Evolutionary conservation across 2,113 vertebrate genomes (phyloP).

Genomic region (Planiliza haematocheilus): DNA sequence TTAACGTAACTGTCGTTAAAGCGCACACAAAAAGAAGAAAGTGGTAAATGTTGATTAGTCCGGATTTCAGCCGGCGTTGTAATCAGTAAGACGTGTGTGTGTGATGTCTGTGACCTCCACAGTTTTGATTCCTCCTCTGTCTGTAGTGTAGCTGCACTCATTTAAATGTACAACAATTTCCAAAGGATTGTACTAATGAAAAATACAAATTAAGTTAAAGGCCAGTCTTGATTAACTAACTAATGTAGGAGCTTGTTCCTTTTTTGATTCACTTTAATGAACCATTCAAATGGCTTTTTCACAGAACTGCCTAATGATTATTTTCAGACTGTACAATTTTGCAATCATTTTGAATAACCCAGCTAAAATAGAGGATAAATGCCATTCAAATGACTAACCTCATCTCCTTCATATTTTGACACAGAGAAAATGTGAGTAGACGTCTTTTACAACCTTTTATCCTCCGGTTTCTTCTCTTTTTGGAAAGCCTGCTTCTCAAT

Average conservation of each 20-base stretch:
- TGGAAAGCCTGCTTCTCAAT: constrained; percentile 26
- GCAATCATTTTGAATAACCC: constrained; percentile 59
- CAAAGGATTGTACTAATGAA: constrained; percentile 46
- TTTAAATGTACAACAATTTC: constrained; percentile 43
- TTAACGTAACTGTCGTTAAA: constrained; percentile 17
- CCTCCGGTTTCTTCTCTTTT: constrained; percentile 24
- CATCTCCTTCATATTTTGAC: constrained; percentile 49
- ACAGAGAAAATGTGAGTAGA: constrained; percentile 27
- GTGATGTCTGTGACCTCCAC: constrained; percentile 52
- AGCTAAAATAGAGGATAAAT: constrained; percentile 60
- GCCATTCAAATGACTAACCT: constrained; percentile 49
- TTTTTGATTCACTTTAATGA: constrained; percentile 64
- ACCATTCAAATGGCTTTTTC: constrained; percentile 56
- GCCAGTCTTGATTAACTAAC: constrained; percentile 64
- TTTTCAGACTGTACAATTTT: constrained; percentile 58
- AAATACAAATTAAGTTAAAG: constrained; percentile 54
- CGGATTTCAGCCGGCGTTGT: constrained; percentile 28
- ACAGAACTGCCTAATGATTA: constrained; percentile 60
- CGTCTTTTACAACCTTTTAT: constrained; percentile 50
- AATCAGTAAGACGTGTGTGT: constrained; percentile 46
- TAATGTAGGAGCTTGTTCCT: constrained; percentile 46
- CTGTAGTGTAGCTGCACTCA: constrained; percentile 31
- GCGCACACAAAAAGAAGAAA: neutral
- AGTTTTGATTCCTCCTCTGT: constrained; percentile 49
- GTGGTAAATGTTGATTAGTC: constrained; percentile 37